Conservation (phyloP, 2,888 invertebrate genomes). For the Terebella lapidaria region DNA sequence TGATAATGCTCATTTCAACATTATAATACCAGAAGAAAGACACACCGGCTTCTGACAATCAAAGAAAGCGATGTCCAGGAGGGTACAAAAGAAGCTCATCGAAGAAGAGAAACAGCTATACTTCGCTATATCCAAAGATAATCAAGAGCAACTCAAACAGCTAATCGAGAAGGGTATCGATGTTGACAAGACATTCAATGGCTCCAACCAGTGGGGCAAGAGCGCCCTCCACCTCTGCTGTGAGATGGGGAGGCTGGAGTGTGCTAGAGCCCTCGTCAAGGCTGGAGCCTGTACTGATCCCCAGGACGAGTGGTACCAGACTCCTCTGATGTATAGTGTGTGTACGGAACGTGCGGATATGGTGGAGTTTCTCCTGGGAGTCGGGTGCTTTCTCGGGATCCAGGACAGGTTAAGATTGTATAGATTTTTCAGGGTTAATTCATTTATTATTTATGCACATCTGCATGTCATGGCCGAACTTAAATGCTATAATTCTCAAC, state of each 20-base stretch:
- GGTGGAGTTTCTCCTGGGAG: slow-evolving; percentile 27
- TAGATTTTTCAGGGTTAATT: too few species aligned
- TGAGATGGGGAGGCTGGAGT: slow-evolving; percentile 36
- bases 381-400: slow-evolving; percentile 6
- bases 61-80: too few species aligned
- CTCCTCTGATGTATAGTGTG: slow-evolving; percentile 20
- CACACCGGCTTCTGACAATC: too few species aligned
- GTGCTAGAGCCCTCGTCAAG: slow-evolving; percentile 25
- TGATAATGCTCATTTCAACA: too few species aligned
- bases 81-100: too few species aligned
- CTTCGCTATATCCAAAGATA: slow-evolving; percentile 25
- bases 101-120: slow-evolving; percentile 20
- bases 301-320: slow-evolving; percentile 13
- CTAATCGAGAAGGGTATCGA: slow-evolving; percentile 30
- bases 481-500: too few species aligned
- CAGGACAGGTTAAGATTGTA: not conserved
- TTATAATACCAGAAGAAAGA: too few species aligned
- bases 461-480: too few species aligned
- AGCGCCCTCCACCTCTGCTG: slow-evolving; percentile 40
- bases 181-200: slow-evolving; percentile 34
- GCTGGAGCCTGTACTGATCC: slow-evolving; percentile 7
- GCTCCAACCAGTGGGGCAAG: slow-evolving; percentile 35
- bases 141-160: slow-evolving; percentile 19
- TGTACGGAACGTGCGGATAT: slow-evolving; percentile 15
- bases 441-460: too few species aligned